Percentiles rank a stretch among this genome's conserved stretches.
Evolutionary conservation across 1,140 invertebrate species (phyloP).

Genomic region (Drosophila albomicans): DNA sequence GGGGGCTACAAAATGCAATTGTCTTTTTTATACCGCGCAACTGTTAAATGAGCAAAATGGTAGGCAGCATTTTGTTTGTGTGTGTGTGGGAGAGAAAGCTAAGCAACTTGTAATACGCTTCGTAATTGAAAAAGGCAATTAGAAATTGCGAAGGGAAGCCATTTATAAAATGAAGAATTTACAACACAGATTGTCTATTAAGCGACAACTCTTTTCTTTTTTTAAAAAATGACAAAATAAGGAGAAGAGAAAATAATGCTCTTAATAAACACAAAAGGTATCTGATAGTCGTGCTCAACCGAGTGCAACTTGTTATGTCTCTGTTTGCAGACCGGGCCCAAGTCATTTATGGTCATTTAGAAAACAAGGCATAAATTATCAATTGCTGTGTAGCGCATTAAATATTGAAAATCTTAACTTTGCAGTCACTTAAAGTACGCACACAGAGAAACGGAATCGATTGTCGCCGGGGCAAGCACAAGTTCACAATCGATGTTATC

Average conservation of each 20-base stretch:
- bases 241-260: not conserved
- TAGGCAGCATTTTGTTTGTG: not conserved
- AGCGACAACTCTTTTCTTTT: too few relatives aligned
- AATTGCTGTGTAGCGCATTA: constrained; percentile 64
- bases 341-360: constrained; percentile 66
- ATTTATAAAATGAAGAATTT: not conserved
- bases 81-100: not conserved
- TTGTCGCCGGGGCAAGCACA: not conserved
- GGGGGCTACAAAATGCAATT: not conserved
- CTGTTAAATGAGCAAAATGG: not conserved
- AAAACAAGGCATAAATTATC: constrained; percentile 63
- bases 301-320: not conserved
- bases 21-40: not conserved
- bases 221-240: too few relatives aligned
- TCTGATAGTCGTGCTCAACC: not conserved
- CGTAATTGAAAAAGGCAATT: not conserved
- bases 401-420: constrained; percentile 51
- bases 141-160: not conserved
- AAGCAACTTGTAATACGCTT: not conserved
- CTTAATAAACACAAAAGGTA: not conserved
- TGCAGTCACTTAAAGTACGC: constrained; percentile 4
- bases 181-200: too few relatives aligned
- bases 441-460: constrained; percentile 1
- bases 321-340: constrained; percentile 1
- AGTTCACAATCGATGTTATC: constrained; percentile 33